phyloP scores from a whole-genome alignment of 2,888 invertebrate species.

The Therioaphis trifolii region DNA sequence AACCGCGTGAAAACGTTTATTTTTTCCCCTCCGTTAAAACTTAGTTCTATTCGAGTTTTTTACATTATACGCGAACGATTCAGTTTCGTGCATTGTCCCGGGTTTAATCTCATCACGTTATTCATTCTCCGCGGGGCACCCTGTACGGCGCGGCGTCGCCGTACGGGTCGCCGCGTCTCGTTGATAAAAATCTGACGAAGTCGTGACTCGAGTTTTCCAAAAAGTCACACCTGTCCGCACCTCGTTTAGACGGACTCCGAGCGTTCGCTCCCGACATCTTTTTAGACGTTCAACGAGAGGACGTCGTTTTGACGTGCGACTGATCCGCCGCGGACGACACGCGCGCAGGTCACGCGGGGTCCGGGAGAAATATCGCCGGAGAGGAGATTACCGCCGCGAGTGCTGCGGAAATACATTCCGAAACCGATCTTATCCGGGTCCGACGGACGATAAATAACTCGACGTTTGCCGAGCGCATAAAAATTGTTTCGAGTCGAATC shows the following conservation, averaged over 20 bases:
- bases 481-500: not conserved
- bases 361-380: not conserved
- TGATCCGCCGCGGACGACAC: not conserved
- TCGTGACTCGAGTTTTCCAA: not conserved
- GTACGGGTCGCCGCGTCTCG: not conserved
- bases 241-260: not conserved
- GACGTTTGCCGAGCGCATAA: not conserved
- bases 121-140: no score
- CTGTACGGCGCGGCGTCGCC: no score
- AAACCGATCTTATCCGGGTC: constrained; percentile 2
- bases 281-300: not conserved
- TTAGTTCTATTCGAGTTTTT: no score
- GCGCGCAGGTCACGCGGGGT: no score
- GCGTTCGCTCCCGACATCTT: not conserved
- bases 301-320: not conserved
- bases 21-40: no score
- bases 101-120: no score
- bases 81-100: no score
- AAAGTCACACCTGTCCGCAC: not conserved
- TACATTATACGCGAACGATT: no score
- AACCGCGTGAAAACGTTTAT: no score
- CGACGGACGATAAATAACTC: constrained; percentile 15
- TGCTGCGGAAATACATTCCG: no score
- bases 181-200: constrained; percentile 3
- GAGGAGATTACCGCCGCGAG: no score